Conservation (phyloP, 2,797 vertebrate species). For the Morus bassanus region DNA sequence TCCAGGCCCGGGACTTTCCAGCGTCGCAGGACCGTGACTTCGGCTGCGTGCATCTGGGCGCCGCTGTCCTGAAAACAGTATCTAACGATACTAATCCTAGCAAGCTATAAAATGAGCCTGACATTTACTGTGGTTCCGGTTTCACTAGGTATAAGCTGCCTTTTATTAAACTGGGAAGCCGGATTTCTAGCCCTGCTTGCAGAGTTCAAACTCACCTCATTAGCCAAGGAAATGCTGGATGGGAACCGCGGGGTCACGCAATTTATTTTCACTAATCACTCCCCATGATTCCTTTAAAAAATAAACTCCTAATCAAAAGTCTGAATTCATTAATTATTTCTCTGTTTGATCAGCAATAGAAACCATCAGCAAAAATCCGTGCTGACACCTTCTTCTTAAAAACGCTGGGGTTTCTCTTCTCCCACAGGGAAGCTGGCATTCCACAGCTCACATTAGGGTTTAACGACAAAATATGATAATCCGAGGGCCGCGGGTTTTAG, state of each 20-base stretch:
- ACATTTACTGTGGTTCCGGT: not conserved
- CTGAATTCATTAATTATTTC: not conserved
- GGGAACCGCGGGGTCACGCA: not conserved
- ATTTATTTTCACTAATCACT: slow-evolving; percentile 42
- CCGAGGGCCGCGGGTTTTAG: not conserved
- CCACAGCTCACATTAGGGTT: not conserved
- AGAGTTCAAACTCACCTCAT: slow-evolving; percentile 33
- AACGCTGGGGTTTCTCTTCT: not conserved
- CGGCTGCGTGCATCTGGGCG: not conserved
- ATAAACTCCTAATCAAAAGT: not conserved
- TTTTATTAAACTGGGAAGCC: not conserved
- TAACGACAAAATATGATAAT: not conserved
- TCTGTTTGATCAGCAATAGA: slow-evolving; percentile 23
- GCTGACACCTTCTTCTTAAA: slow-evolving; percentile 38
- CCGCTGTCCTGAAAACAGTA: not conserved
- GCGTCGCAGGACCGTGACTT: fast-evolving
- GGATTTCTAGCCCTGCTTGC: not conserved
- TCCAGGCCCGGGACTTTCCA: not conserved
- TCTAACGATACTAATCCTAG: not conserved
- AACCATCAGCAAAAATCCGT: slow-evolving; percentile 43
- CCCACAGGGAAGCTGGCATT: slow-evolving; percentile 39
- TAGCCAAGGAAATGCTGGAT: not conserved
- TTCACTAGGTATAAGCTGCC: not conserved
- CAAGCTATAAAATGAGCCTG: not conserved
- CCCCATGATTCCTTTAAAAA: not conserved